These are phyloP conservation scores for Phycodurus eques DNA, from an alignment of 2,113 vertebrate genomes.

Conservation along the genomic window DNA sequence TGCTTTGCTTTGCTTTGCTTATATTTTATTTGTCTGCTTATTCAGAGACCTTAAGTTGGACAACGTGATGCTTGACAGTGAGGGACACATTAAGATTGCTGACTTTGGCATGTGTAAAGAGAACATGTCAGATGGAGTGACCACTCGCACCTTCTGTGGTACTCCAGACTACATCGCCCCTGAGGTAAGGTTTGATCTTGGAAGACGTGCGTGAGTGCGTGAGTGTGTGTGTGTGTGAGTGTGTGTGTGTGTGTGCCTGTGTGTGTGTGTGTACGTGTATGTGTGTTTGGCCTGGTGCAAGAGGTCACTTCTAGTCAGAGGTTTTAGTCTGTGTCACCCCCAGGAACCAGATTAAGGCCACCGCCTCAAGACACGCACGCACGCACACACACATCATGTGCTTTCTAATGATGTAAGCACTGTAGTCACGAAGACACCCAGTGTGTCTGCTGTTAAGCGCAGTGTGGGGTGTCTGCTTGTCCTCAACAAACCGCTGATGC, in stretches of 20 bases:
- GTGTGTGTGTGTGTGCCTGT: not conserved
- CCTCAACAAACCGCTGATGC: not conserved
- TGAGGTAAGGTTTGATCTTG: conserved; percentile 76
- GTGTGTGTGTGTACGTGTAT: conserved; percentile 3
- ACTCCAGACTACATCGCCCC: conserved; percentile 98
- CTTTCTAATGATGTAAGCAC: conserved; percentile 30
- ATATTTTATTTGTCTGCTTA: conserved; percentile 14
- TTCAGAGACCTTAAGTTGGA: conserved; percentile 93
- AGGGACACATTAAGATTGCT: conserved; percentile 97
- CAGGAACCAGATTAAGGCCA: conserved; percentile 57
- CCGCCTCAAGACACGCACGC: conserved; percentile 32
- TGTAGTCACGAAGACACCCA: conserved; percentile 29
- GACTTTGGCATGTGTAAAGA: conserved; percentile 99
- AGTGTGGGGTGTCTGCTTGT: conserved; percentile 9
- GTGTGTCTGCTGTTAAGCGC: conserved; percentile 12
- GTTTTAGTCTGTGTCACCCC: conserved; percentile 40
- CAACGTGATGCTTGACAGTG: conserved; percentile 94
- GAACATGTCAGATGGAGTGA: conserved; percentile 84
- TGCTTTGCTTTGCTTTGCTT: not conserved
- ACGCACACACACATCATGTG: conserved; percentile 7
- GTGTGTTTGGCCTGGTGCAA: conserved; percentile 15
- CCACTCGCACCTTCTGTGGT: conserved; percentile 94
- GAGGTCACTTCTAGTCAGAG: conserved; percentile 43
- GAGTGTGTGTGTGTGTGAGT: conserved; percentile 2
- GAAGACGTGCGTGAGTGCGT: conserved; percentile 5